These are phyloP conservation scores for Dryadula phaetusa DNA, from an alignment of 2,888 invertebrate genomes.

Conservation along the genomic window DNA sequence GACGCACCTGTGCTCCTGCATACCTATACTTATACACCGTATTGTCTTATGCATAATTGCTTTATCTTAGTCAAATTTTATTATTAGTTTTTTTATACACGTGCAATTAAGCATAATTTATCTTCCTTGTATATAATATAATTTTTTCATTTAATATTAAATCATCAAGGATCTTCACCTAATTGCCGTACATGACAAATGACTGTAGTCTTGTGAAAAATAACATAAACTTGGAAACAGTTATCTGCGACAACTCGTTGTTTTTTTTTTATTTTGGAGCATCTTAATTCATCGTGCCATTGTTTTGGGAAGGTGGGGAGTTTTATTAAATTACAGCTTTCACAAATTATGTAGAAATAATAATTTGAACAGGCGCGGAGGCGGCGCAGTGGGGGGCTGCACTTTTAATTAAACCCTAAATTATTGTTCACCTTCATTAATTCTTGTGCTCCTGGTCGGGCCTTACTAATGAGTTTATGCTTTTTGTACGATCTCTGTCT, in stretches of 20 bases:
- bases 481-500: constrained; percentile 70
- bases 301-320: constrained; percentile 53
- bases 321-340: constrained; percentile 82
- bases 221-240: constrained; percentile 10
- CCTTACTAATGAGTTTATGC: constrained; percentile 80
- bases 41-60: not conserved
- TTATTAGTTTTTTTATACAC: not conserved
- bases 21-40: too few species aligned
- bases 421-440: constrained; percentile 84
- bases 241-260: constrained; percentile 19
- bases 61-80: too few species aligned
- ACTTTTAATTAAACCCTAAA: constrained; percentile 84
- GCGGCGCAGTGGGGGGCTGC: constrained; percentile 75
- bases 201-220: not conserved
- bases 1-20: too few species aligned
- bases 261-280: constrained; percentile 25
- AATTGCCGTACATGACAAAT: not conserved
- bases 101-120: not conserved
- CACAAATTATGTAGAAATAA: constrained; percentile 81
- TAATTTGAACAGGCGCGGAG: constrained; percentile 67
- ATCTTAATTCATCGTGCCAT: constrained; percentile 50
- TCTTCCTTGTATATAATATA: not conserved
- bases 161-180: not conserved
- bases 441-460: constrained; percentile 78
- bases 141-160: not conserved